Evolutionary conservation across 2,888 invertebrate genomes (phyloP).

Genomic region (Drosophila quasianomalipes): DNA sequence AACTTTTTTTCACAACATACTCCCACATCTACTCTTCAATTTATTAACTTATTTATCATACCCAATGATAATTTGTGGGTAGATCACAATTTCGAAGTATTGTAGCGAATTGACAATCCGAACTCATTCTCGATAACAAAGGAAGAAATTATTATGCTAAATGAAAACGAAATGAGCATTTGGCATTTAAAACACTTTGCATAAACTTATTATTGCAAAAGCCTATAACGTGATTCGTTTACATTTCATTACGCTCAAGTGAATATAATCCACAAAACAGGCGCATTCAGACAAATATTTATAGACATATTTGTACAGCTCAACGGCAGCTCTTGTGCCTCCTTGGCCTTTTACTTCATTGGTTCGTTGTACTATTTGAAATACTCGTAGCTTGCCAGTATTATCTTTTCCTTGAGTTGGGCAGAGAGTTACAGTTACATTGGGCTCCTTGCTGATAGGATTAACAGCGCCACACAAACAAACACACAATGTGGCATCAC

Average conservation of each 20-base stretch:
- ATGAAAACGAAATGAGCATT: background rate
- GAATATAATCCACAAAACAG: slow-evolving; percentile 30
- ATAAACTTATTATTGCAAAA: slow-evolving; percentile 6
- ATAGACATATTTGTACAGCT: slow-evolving; percentile 41
- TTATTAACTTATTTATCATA: background rate
- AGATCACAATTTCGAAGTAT: background rate
- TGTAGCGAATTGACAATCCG: background rate
- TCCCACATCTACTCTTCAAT: background rate
- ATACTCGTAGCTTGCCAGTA: slow-evolving; percentile 27
- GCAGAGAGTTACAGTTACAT: slow-evolving; percentile 19
- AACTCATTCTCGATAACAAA: background rate
- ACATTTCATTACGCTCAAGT: slow-evolving; percentile 60
- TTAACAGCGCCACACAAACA: slow-evolving; percentile 47
- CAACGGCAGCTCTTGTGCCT: slow-evolving; percentile 2
- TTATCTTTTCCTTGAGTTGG: slow-evolving; percentile 34
- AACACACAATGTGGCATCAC: slow-evolving; percentile 35
- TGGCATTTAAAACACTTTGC: slow-evolving; percentile 13
- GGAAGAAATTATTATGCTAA: background rate
- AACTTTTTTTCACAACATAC: background rate
- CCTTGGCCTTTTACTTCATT: slow-evolving; percentile 57
- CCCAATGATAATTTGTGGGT: background rate
- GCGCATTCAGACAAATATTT: slow-evolving; percentile 52
- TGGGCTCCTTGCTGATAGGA: slow-evolving; percentile 62
- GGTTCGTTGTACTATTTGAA: slow-evolving; percentile 40
- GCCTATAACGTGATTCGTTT: slow-evolving; percentile 44